Evolutionary conservation across 1,140 invertebrate species (phyloP).

Genomic region (Lordiphosa clarofinis): DNA sequence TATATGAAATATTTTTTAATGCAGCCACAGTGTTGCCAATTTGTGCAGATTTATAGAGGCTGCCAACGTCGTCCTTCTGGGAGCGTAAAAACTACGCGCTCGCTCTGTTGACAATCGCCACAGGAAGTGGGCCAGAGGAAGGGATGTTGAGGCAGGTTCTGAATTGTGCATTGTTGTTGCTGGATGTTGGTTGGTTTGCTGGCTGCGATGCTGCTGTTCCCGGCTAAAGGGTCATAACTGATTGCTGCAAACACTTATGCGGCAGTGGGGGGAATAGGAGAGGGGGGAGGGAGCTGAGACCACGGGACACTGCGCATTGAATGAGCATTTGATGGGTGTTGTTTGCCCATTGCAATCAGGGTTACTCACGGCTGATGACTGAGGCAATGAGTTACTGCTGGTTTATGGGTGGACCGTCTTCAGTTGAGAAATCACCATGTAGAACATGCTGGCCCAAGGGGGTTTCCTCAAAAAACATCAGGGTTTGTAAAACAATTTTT

Average conservation of each 20-base stretch:
- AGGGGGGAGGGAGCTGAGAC: neutral
- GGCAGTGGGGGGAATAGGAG: neutral
- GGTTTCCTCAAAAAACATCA: no score
- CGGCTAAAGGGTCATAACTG: constrained; percentile 57
- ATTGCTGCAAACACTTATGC: constrained; percentile 68
- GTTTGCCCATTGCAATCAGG: constrained; percentile 22
- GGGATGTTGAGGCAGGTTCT: constrained; percentile 31
- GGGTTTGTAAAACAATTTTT: no score
- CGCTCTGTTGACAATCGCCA: constrained; percentile 69
- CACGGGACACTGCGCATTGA: constrained; percentile 26
- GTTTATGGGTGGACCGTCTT: no score
- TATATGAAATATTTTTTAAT: constrained; percentile 74
- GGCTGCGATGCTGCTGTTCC: constrained; percentile 12
- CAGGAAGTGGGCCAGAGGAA: constrained; percentile 55
- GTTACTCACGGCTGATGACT: constrained; percentile 18
- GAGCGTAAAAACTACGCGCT: constrained; percentile 37
- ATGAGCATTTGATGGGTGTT: constrained; percentile 49
- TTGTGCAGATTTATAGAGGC: constrained; percentile 75
- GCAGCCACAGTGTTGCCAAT: constrained; percentile 75
- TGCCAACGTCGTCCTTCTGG: constrained; percentile 29
- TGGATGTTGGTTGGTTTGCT: constrained; percentile 5
- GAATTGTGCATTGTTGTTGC: constrained; percentile 34
- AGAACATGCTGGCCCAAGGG: no score
- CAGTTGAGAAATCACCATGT: no score
- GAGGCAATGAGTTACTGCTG: neutral